Percentiles rank a stretch among this genome's conserved stretches.
Evolutionary conservation across 2,888 invertebrate genomes (phyloP).

Genomic region (Andrena fulva): DNA sequence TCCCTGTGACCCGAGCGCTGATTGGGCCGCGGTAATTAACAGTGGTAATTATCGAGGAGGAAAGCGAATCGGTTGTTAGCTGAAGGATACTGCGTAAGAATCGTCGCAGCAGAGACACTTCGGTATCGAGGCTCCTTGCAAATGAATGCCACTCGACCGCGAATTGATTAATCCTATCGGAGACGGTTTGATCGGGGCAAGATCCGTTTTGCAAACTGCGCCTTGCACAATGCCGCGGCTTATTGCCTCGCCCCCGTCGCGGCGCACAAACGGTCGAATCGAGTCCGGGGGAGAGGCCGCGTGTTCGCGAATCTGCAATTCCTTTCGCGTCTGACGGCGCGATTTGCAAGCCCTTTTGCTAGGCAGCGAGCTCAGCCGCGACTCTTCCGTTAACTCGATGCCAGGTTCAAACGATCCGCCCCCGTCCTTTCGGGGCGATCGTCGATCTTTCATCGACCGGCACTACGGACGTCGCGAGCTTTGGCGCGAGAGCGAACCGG

Average conservation of each 20-base stretch:
- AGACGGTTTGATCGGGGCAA: conserved; percentile 18
- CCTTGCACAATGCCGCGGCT: conserved; percentile 30
- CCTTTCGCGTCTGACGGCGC: conserved; percentile 43
- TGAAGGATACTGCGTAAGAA: conserved; percentile 57
- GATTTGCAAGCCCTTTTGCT: conserved; percentile 50
- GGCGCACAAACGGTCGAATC: background rate
- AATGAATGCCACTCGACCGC: conserved; percentile 48
- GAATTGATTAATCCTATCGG: conserved; percentile 58
- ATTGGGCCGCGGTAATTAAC: conserved; percentile 61
- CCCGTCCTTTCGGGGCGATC: conserved; percentile 2
- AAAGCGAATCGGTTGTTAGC: conserved; percentile 51
- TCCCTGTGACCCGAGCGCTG: conserved; percentile 25
- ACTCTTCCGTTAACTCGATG: background rate
- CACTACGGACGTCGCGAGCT: background rate
- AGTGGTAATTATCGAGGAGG: conserved; percentile 49
- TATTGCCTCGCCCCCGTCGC: conserved; percentile 28
- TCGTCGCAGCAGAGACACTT: conserved; percentile 55
- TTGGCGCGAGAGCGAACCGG: too few relatives aligned
- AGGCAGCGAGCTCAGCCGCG: background rate
- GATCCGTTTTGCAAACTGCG: conserved; percentile 24
- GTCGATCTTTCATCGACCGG: conserved; percentile 13
- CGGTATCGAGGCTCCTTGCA: conserved; percentile 48
- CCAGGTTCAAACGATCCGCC: conserved; percentile 15
- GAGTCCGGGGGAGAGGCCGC: background rate
- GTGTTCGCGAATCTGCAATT: conserved; percentile 58